phyloP scores from a whole-genome alignment of 2,888 invertebrate species.

The Sinelater perroti region DNA sequence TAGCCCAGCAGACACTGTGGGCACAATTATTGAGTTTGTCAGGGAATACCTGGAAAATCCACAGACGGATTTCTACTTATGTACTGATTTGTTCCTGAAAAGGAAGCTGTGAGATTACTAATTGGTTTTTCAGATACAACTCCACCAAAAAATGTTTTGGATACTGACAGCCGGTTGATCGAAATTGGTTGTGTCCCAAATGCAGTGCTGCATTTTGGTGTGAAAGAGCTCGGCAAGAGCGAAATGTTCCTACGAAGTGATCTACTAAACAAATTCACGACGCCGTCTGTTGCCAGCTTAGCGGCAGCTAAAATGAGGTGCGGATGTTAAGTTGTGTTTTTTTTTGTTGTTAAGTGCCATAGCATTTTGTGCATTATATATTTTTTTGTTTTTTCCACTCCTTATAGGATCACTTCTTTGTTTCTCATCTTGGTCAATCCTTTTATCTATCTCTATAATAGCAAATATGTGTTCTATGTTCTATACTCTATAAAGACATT shows the following conservation, averaged over 20 bases:
- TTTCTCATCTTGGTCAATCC: too few relatives aligned
- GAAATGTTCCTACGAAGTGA: slow-evolving; percentile 67
- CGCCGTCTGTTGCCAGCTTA: slow-evolving; percentile 72
- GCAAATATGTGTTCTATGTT: too few relatives aligned
- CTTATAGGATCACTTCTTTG: too few relatives aligned
- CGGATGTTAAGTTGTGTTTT: not conserved
- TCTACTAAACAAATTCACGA: slow-evolving; percentile 69
- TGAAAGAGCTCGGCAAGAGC: slow-evolving; percentile 58
- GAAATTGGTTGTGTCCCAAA: slow-evolving; percentile 82
- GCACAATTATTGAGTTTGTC: slow-evolving; percentile 77
- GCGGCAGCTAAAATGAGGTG: slow-evolving; percentile 76
- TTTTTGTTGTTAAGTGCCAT: too few relatives aligned
- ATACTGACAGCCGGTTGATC: slow-evolving; percentile 69
- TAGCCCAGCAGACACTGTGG: slow-evolving; percentile 76
- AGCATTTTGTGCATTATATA: too few relatives aligned
- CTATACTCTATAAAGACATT: too few relatives aligned
- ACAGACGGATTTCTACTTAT: slow-evolving; percentile 77
- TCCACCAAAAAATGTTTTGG: slow-evolving; percentile 79
- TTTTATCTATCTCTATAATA: too few relatives aligned
- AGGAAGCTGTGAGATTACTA: not conserved
- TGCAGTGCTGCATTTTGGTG: slow-evolving; percentile 78
- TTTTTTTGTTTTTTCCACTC: too few relatives aligned
- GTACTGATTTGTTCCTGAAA: slow-evolving; percentile 68
- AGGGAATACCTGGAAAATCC: slow-evolving; percentile 73
- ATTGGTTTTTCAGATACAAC: slow-evolving; percentile 72